Conservation (phyloP, 2,113 vertebrate species). For the Oenanthe melanoleuca region DNA sequence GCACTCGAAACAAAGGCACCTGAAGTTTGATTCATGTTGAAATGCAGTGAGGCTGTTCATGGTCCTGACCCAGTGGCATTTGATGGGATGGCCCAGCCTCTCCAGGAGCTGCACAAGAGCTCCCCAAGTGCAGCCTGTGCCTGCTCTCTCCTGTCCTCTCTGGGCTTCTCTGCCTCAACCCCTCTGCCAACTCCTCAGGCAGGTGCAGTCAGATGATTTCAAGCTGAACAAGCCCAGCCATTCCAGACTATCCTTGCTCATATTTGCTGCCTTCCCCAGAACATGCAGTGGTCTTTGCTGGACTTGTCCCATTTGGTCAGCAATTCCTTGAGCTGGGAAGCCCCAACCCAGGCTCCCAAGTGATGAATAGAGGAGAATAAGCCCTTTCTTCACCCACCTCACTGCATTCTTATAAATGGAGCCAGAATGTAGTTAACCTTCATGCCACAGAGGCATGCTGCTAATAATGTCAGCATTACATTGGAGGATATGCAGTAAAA, state of each 20-base stretch:
- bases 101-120: background rate
- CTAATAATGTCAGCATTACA: background rate
- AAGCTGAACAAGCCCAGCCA: background rate
- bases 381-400: background rate
- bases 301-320: background rate
- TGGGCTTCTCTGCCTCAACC: background rate
- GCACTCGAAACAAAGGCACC: background rate
- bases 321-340: background rate
- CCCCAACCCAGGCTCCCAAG: background rate
- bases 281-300: background rate
- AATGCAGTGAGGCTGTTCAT: background rate
- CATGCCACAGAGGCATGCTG: background rate
- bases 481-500: background rate
- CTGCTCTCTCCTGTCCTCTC: background rate
- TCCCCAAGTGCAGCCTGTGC: background rate
- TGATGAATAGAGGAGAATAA: background rate
- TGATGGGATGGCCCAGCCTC: no score
- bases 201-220: background rate
- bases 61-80: no score
- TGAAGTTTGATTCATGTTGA: background rate
- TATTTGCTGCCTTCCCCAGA: background rate
- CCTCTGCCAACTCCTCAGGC: background rate
- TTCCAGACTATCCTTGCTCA: background rate
- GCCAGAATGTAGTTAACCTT: background rate
- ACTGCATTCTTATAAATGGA: background rate